These are phyloP conservation scores for Epinephelus coioides DNA, from an alignment of 2,797 vertebrate genomes.

Conservation along the genomic window DNA sequence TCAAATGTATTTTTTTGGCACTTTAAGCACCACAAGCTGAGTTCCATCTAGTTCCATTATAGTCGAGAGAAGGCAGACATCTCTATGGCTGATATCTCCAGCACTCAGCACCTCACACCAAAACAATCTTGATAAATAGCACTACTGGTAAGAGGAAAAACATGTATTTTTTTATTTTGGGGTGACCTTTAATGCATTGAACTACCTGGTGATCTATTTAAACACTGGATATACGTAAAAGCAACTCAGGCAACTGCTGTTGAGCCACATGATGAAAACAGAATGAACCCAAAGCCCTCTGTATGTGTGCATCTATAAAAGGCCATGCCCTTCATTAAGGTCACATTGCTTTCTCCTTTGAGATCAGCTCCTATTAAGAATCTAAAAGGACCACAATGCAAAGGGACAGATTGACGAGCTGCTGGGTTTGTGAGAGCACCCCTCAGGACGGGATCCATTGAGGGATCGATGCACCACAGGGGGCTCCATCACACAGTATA, in stretches of 20 bases:
- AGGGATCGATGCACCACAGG: slow-evolving; percentile 74
- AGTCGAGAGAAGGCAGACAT: too few species aligned
- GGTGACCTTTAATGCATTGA: not conserved
- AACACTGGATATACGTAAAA: not conserved
- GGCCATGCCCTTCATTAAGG: slow-evolving; percentile 61
- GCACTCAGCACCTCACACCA: too few species aligned
- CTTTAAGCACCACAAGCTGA: too few species aligned
- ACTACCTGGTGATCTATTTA: not conserved
- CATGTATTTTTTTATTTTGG: too few species aligned
- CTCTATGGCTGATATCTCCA: too few species aligned
- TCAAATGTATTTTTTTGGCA: too few species aligned
- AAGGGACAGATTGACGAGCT: slow-evolving; percentile 59
- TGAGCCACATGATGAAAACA: not conserved
- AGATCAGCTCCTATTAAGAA: slow-evolving; percentile 56
- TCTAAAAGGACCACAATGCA: slow-evolving; percentile 46
- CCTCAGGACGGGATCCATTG: slow-evolving; percentile 72
- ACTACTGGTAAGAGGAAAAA: too few species aligned
- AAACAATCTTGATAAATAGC: too few species aligned
- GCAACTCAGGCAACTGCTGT: not conserved
- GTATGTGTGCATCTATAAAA: slow-evolving; percentile 23
- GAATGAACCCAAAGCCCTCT: slow-evolving; percentile 16
- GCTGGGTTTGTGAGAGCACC: slow-evolving; percentile 62
- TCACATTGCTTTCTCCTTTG: slow-evolving; percentile 60
- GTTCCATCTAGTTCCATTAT: too few species aligned
- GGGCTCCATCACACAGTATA: slow-evolving; percentile 62